These are phyloP conservation scores for Rambutsinella grinnellia DNA, from an alignment of 2,888 invertebrate species.

Conservation along the genomic window DNA sequence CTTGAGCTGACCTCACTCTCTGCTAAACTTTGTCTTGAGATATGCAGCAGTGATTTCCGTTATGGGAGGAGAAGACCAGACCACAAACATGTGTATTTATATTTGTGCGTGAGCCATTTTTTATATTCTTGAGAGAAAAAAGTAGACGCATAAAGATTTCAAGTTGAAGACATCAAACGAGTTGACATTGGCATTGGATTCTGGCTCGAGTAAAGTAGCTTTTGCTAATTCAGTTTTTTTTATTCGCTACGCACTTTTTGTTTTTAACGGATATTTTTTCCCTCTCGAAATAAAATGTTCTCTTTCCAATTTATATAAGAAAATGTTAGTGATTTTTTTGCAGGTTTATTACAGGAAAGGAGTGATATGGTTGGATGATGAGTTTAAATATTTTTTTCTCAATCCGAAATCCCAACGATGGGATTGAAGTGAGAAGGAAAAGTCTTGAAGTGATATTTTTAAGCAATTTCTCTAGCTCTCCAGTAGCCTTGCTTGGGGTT, in stretches of 20 bases:
- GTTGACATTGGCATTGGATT: constrained; percentile 50
- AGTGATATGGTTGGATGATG: background rate
- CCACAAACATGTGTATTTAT: background rate
- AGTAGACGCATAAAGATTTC: background rate
- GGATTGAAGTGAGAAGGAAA: background rate
- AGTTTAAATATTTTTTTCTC: background rate
- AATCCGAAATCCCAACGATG: too few relatives aligned
- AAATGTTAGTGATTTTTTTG: background rate
- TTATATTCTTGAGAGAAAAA: too few relatives aligned
- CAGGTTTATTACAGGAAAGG: background rate
- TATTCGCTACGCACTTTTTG: background rate
- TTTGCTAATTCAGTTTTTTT: too few relatives aligned
- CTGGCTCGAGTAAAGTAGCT: background rate
- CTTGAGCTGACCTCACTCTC: background rate
- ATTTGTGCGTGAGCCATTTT: background rate
- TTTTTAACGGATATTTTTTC: background rate
- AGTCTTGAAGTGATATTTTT: background rate
- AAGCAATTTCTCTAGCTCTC: background rate
- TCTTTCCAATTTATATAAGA: background rate
- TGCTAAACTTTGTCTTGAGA: background rate
- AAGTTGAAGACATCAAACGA: background rate
- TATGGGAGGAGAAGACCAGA: background rate
- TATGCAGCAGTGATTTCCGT: background rate
- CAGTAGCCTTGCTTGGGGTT: background rate
- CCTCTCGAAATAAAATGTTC: background rate